Evolutionary conservation across 2,113 vertebrate genomes (phyloP).

Genomic region (Genyomyrus donnyi): DNA sequence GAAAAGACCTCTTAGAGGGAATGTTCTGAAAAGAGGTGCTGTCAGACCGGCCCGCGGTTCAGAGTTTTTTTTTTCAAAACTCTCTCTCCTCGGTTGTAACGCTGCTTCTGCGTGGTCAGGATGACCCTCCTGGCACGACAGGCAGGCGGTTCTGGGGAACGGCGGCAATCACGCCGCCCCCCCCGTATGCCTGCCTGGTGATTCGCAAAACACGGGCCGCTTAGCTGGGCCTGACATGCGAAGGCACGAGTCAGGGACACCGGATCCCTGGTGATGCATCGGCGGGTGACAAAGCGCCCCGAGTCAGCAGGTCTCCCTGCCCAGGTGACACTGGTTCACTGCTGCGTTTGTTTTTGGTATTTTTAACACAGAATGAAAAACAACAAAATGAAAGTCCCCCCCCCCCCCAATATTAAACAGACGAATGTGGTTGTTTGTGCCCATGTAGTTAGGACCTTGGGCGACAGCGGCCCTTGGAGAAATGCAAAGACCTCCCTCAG

Average conservation of each 20-base stretch:
- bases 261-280: neutral
- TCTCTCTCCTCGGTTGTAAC: neutral
- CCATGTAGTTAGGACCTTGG: conserved; percentile 54
- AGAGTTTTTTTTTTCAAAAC: neutral
- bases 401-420: conserved; percentile 37
- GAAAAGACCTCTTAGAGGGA: conserved; percentile 58
- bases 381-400: neutral
- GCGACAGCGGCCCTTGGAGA: conserved; percentile 63
- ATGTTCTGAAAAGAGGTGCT: conserved; percentile 40
- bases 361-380: neutral
- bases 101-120: neutral
- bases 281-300: neutral
- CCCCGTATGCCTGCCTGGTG: neutral
- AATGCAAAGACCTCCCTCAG: conserved; percentile 57
- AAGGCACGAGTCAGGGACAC: neutral
- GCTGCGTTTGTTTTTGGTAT: neutral
- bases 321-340: neutral
- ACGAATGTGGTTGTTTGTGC: conserved; percentile 60
- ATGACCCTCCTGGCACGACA: neutral
- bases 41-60: neutral
- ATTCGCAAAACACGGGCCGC: neutral
- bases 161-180: neutral
- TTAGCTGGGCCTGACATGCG: neutral
- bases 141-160: neutral
- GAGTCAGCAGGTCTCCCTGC: neutral